These are phyloP conservation scores for Rousettus leschenaultii DNA, from an alignment of 2,113 vertebrate species.

Conservation along the genomic window DNA sequence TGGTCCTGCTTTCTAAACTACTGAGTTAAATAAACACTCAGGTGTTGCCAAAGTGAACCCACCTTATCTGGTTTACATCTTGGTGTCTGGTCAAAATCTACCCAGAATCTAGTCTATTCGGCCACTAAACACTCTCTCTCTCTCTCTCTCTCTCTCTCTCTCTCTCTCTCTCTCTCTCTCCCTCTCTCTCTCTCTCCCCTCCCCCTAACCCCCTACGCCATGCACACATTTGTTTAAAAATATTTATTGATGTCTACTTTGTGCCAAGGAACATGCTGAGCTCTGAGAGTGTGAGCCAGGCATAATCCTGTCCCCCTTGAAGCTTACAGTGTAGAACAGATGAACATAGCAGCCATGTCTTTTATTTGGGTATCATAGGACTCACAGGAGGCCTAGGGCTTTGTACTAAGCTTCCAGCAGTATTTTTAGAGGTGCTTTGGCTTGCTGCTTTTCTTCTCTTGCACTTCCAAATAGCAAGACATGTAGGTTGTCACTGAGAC, in stretches of 20 bases:
- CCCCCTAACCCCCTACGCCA: no score
- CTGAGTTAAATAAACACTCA: background rate
- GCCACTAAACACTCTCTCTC: background rate
- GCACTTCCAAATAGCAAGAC: background rate
- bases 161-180: no score
- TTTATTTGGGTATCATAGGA: background rate
- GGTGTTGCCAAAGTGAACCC: background rate
- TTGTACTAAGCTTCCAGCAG: background rate
- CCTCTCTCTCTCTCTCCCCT: no score
- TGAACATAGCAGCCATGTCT: background rate
- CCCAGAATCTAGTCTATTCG: background rate
- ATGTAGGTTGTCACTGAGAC: background rate
- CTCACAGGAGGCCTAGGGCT: background rate
- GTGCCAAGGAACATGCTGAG: background rate
- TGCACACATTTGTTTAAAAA: background rate
- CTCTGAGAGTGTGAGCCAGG: background rate
- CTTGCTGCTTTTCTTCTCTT: background rate
- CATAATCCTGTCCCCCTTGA: background rate
- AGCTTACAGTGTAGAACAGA: background rate
- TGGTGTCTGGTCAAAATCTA: background rate
- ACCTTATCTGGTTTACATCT: background rate
- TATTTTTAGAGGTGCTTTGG: background rate
- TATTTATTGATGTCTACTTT: background rate
- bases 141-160: no score
- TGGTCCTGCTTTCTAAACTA: conserved; percentile 5